phyloP scores from a whole-genome alignment of 2,113 vertebrate species.

The Mungos mungo region DNA sequence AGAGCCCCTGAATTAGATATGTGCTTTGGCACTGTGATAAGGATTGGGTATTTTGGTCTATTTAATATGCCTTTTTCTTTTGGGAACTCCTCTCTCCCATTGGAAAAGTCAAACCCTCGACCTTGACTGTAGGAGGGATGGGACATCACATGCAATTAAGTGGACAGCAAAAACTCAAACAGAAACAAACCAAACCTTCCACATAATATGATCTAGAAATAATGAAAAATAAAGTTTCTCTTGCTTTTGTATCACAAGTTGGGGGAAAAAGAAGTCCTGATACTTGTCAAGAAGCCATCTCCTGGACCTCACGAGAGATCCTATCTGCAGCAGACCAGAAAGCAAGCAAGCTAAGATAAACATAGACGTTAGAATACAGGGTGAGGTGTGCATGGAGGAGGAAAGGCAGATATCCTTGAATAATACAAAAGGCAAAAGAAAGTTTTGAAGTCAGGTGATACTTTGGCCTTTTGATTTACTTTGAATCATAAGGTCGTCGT shows the following conservation, averaged over 20 bases:
- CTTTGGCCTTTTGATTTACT: neutral
- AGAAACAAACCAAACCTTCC: neutral
- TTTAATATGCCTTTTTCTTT: neutral
- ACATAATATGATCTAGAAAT: neutral
- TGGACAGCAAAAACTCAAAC: neutral
- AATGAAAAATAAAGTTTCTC: neutral
- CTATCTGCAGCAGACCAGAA: neutral
- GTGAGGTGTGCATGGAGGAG: neutral
- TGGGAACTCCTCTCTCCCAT: neutral
- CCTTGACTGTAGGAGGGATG: neutral
- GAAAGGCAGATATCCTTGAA: neutral
- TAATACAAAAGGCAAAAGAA: neutral
- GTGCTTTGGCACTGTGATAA: neutral
- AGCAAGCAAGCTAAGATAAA: neutral
- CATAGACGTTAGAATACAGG: neutral
- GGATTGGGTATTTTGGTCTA: neutral
- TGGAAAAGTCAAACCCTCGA: neutral
- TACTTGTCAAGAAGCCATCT: neutral
- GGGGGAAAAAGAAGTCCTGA: neutral
- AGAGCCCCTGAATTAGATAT: neutral
- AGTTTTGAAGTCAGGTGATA: neutral
- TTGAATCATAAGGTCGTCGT: neutral
- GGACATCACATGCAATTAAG: neutral
- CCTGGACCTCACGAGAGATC: neutral
- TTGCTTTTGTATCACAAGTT: neutral